A percentile compares a stretch with the other conserved stretches of the same genome.
phyloP scores from a whole-genome alignment of 2,888 invertebrate genomes.

The Chrysolina haemoptera region DNA sequence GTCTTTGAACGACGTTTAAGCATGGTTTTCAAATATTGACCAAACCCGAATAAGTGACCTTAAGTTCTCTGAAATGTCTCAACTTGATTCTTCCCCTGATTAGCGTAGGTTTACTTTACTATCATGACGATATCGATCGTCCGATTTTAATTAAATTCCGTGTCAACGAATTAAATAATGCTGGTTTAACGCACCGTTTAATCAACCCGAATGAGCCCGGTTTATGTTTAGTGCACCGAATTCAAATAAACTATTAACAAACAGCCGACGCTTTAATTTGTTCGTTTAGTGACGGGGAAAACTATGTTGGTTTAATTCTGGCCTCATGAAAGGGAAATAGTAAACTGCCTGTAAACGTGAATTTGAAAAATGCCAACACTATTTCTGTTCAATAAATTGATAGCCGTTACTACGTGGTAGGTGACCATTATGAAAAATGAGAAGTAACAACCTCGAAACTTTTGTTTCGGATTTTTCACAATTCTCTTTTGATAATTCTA shows the following conservation, averaged over 20 bases:
- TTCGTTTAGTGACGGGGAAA: constrained; percentile 27
- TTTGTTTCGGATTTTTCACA: too few relatives aligned
- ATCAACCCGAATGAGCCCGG: constrained; percentile 27
- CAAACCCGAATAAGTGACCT: background rate
- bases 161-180: constrained; percentile 31
- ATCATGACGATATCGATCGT: constrained; percentile 26
- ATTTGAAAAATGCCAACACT: background rate
- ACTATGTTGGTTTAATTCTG: constrained; percentile 2
- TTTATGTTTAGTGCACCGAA: constrained; percentile 32
- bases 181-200: constrained; percentile 27
- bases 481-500: too few relatives aligned
- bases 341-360: background rate
- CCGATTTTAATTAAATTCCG: constrained; percentile 30
- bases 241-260: constrained; percentile 32
- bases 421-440: too few relatives aligned
- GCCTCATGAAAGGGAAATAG: background rate
- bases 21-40: too few relatives aligned
- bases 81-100: background rate
- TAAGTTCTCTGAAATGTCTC: background rate
- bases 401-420: too few relatives aligned
- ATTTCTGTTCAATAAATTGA: too few relatives aligned
- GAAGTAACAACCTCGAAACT: too few relatives aligned
- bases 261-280: constrained; percentile 26
- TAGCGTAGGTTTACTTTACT: constrained; percentile 7
- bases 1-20: too few relatives aligned